Conservation (phyloP, 1,140 invertebrate genomes). For the Macrostomum lignano region DNA sequence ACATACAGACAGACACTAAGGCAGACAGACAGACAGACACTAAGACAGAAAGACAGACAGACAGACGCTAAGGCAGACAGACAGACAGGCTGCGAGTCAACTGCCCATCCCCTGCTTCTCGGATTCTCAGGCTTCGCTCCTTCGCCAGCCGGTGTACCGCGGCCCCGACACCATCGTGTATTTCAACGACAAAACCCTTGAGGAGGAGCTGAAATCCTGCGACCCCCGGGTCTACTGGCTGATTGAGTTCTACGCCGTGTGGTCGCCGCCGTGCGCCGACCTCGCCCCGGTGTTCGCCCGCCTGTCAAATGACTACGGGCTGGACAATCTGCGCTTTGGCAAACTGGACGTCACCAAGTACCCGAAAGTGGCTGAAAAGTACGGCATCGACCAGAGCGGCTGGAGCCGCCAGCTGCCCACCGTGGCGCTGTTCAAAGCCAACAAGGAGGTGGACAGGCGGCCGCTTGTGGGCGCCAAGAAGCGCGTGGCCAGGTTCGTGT, state of each 20-base stretch:
- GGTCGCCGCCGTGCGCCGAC: constrained; percentile 73
- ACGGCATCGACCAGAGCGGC: constrained; percentile 54
- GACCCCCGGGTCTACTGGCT: constrained; percentile 51
- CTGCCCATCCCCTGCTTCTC: too few species aligned
- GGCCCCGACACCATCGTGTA: constrained; percentile 68
- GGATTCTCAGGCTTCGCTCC: constrained; percentile 45
- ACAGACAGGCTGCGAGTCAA: too few species aligned
- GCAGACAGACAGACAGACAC: too few species aligned
- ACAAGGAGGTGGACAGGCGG: constrained; percentile 48
- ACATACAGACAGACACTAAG: too few species aligned
- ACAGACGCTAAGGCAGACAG: too few species aligned
- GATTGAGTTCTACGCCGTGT: constrained; percentile 69
- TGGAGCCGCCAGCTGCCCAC: constrained; percentile 73
- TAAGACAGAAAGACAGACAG: too few species aligned
- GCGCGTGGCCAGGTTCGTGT: constrained; percentile 43
- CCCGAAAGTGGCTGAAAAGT: constrained; percentile 54
- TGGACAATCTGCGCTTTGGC: constrained; percentile 71
- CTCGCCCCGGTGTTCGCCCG: constrained; percentile 53
- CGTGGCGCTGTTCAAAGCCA: constrained; percentile 57
- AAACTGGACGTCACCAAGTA: constrained; percentile 76
- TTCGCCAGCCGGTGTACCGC: constrained; percentile 62
- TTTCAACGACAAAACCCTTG: constrained; percentile 26
- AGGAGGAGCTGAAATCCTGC: constrained; percentile 48
- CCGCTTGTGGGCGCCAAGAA: constrained; percentile 48
- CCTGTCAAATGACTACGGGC: constrained; percentile 17